Base-by-base conservation (phyloP, 2,113 vertebrate species). In the Silurus asotus region DNA sequence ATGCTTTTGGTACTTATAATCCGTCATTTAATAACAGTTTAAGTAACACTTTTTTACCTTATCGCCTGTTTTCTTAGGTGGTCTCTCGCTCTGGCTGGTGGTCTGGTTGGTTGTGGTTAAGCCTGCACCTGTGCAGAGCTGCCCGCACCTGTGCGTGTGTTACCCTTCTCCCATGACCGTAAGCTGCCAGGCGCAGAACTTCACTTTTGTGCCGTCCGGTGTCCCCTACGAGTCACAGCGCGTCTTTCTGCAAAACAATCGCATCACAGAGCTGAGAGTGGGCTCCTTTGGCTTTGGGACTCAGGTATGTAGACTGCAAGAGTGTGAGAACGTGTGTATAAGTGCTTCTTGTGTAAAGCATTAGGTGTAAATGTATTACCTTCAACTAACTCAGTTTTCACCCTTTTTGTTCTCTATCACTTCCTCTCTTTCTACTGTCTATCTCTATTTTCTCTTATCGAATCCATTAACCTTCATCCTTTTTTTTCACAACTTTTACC, bases 151-250 rank as follows among this genome's bases (percentile, higher is more conserved):
- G 87, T 99, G 98, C 86, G 97, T 98, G 94, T 99, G 98, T 93
- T 99, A 98, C 94, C 95, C 96, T 76, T 95, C 96, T 49, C 97
- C 98, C 19, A 97, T 98, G 95, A 99, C 98, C 67, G 97, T 98
- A 91, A 99, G 97, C 96, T 99, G 98, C 95, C 97, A 99, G 94
- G 97, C 97, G 92, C 97, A 98, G 95, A 99, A 99, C 96, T 96
- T 99, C 93, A 97, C 97, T 64, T 93, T 95, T 0, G 97, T 99
- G 89, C 97, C 98, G 2, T 91, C 93, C 56, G 95, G 96, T 89
- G 96, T 99, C 90, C 98, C 97, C 10, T 95, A 95, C 4, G 93
- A 96, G 76, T 97, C 97, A 25, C 97, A 97, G 93, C 96, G 98
- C 81, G 97, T 99, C 84, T 99, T 99, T 92, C 95, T 99, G 90